Percentiles rank a stretch among this genome's conserved stretches.
Conservation (phyloP, 2,888 invertebrate genomes). For the Aleiodes alternator region DNA sequence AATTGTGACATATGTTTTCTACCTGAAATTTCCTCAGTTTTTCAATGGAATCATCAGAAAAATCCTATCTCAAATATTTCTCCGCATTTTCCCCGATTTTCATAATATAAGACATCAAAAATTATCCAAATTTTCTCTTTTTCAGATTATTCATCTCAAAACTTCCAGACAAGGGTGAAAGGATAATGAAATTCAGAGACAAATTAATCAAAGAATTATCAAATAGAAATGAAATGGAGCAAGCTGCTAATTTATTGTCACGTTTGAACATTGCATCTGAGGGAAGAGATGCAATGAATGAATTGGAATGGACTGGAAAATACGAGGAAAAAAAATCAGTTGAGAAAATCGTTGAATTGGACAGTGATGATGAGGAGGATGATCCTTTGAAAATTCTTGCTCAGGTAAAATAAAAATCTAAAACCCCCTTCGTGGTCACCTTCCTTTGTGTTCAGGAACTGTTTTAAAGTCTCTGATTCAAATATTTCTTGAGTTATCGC, state of each 20-base stretch:
- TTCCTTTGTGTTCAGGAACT: too few relatives aligned
- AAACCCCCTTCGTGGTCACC: too few relatives aligned
- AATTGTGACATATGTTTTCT: too few relatives aligned
- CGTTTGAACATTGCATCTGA: constrained; percentile 76
- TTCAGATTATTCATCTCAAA: constrained; percentile 77
- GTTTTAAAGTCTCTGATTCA: too few relatives aligned
- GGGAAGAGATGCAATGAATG: constrained; percentile 76
- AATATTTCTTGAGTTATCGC: too few relatives aligned
- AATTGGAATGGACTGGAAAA: constrained; percentile 80
- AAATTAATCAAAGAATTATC: constrained; percentile 77
- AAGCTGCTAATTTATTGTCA: constrained; percentile 77
- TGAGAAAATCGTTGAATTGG: constrained; percentile 76
- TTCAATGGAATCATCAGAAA: too few relatives aligned
- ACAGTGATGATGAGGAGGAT: constrained; percentile 79
- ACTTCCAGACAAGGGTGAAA: constrained; percentile 80
- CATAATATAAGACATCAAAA: too few relatives aligned
- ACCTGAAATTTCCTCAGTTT: too few relatives aligned
- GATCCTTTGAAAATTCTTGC: constrained; percentile 80
- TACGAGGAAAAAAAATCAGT: constrained; percentile 67
- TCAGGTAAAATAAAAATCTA: constrained; percentile 70
- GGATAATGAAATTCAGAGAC: constrained; percentile 76
- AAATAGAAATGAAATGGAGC: constrained; percentile 76
- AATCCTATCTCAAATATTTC: too few relatives aligned
- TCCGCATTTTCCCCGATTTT: too few relatives aligned
- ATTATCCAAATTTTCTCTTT: constrained; percentile 12